phyloP scores from a whole-genome alignment of 1,140 invertebrate species.

The Zophobas atratus region DNA sequence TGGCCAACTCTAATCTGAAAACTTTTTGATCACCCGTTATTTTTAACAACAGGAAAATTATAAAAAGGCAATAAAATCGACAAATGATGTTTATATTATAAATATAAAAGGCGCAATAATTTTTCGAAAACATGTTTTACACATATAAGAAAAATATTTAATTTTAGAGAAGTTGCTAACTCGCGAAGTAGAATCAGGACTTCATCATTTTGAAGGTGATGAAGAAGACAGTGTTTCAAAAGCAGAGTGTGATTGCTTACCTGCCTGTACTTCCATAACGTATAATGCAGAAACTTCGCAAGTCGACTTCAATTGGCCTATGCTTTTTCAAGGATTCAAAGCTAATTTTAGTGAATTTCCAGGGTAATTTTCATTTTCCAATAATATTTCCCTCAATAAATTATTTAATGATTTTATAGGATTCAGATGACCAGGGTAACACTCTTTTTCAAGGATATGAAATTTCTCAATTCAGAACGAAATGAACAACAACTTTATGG shows the following conservation, averaged over 20 bases:
- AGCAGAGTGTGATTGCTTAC: constrained; percentile 76
- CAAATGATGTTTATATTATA: too few relatives aligned
- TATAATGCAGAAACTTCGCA: constrained; percentile 80
- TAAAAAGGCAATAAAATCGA: too few relatives aligned
- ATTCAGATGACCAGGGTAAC: background rate
- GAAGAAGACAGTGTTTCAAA: background rate
- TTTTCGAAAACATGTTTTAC: constrained; percentile 2
- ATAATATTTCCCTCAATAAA: background rate
- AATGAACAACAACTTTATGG: background rate
- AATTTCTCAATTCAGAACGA: background rate
- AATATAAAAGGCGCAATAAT: too few relatives aligned
- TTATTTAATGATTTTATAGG: background rate
- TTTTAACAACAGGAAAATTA: too few relatives aligned
- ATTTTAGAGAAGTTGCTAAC: constrained; percentile 71
- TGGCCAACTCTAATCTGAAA: too few relatives aligned
- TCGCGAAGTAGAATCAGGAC: constrained; percentile 70
- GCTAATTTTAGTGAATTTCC: constrained; percentile 64
- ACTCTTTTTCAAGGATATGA: background rate
- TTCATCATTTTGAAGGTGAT: constrained; percentile 41
- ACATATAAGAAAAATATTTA: background rate
- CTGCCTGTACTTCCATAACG: constrained; percentile 77
- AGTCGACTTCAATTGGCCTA: constrained; percentile 71
- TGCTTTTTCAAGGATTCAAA: constrained; percentile 61
- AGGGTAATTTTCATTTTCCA: constrained; percentile 59
- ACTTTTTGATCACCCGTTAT: too few relatives aligned